Base-by-base conservation (phyloP, 2,113 vertebrate genomes). In the Jaculus jaculus region DNA sequence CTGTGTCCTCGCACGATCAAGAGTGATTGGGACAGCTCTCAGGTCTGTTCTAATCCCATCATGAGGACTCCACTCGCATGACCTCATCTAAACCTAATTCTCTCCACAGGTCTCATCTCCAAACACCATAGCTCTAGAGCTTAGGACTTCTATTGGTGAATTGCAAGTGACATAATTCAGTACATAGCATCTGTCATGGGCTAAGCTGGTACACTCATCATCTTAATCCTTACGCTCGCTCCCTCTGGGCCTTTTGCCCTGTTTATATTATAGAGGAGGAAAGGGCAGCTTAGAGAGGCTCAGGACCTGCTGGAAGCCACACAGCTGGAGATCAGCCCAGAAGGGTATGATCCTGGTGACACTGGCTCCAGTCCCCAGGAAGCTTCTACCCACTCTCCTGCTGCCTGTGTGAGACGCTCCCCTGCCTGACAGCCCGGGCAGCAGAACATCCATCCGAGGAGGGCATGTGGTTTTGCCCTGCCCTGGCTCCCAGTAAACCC, bases 391-490 rank as follows among this genome's bases (percentile, higher is more conserved):
- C 77, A 30, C 71, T 54, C 61, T 66, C n/a, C 21, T 13, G 16
- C 82, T 66, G 51, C 32, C 73, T 8, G n/a, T 17, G 24, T 30
- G 24, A 30, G 17, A 47, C 1, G 3, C 28, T 28, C 8, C 28
- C 65, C 16, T 28, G 34, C 73, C 42, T 16, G 47, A 0, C 2
- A 4, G 54, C 63, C 60, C 0, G 32, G 54, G 13, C 16, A 77
- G 39, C 15, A 16, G 0, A 18, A 24, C 60, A 18, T 30, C 81
- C 20, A 12, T 30, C 81, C 20, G 8, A 0, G 26, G 0, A 4
- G 17, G 69, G 32, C 37, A 3, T 11, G 2, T 7, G 0, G 32
- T 1, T 1, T 65, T 16, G 0, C 65, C 58, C 47, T 15, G 30
- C 42, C 65, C 75, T 2, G 0, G 71, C 39, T 30, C n/a, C 32